A percentile compares a stretch with the other conserved stretches of the same genome.
These are phyloP conservation scores for Cryptophagus acutangulus DNA, from an alignment of 2,888 invertebrate species.

Conservation along the genomic window DNA sequence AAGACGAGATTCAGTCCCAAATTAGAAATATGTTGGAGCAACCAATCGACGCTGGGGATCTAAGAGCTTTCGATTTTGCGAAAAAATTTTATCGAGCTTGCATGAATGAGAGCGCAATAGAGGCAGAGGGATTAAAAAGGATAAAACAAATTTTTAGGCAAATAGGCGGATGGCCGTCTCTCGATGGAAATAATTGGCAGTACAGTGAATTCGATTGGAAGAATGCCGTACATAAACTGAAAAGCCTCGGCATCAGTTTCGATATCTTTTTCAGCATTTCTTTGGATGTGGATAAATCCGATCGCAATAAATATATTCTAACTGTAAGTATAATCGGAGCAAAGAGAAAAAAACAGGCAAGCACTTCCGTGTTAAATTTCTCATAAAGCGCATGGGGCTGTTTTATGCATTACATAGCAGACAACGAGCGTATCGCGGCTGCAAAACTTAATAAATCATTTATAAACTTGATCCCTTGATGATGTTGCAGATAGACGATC, in stretches of 20 bases:
- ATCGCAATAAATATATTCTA: slow-evolving; percentile 36
- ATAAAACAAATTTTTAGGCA: slow-evolving; percentile 43
- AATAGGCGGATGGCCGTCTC: slow-evolving; percentile 59
- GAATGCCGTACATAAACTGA: slow-evolving; percentile 36
- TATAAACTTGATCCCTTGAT: slow-evolving; percentile 9
- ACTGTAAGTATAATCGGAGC: slow-evolving; percentile 39
- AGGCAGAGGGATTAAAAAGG: slow-evolving; percentile 35
- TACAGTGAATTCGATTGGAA: slow-evolving; percentile 43
- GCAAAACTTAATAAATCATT: slow-evolving; percentile 4
- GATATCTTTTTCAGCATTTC: slow-evolving; percentile 38
- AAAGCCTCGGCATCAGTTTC: slow-evolving; percentile 39
- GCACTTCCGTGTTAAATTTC: not conserved
- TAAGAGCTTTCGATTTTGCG: slow-evolving; percentile 30
- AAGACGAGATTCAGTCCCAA: slow-evolving; percentile 32
- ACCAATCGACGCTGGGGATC: slow-evolving; percentile 20
- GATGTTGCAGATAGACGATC: slow-evolving; percentile 33
- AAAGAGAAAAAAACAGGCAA: no score
- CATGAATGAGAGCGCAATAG: slow-evolving; percentile 39
- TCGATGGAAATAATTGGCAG: slow-evolving; percentile 49
- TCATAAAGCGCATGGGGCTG: not conserved
- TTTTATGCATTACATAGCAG: no score
- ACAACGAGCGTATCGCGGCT: not conserved
- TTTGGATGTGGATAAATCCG: slow-evolving; percentile 32
- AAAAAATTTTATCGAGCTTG: slow-evolving; percentile 41
- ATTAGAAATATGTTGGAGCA: slow-evolving; percentile 33